Conservation (phyloP, 1,140 invertebrate species). For the Trichogramma pretiosum region DNA sequence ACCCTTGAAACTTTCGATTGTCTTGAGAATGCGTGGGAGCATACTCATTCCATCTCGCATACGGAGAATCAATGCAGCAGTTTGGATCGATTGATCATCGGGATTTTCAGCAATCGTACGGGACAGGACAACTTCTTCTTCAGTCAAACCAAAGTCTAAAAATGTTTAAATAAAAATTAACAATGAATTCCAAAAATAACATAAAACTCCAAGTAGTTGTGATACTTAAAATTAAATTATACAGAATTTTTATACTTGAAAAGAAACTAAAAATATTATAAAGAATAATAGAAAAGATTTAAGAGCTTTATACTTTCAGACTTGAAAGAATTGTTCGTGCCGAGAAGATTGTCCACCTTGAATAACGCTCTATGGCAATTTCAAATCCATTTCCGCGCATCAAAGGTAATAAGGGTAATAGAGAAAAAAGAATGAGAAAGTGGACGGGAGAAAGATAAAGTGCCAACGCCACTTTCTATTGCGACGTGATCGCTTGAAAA, state of each 20-base stretch:
- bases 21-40: slow-evolving; percentile 77
- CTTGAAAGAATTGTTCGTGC: not conserved
- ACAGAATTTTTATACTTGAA: too few species aligned
- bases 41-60: slow-evolving; percentile 80
- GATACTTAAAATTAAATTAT: too few species aligned
- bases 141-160: slow-evolving; percentile 69
- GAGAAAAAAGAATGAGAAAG: slow-evolving; percentile 9
- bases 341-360: not conserved
- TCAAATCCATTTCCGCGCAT: slow-evolving; percentile 34
- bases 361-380: slow-evolving; percentile 31
- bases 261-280: too few species aligned
- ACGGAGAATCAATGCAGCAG: slow-evolving; percentile 70
- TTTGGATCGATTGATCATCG: slow-evolving; percentile 63
- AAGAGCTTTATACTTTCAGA: too few species aligned
- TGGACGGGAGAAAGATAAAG: slow-evolving; percentile 2
- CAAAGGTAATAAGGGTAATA: slow-evolving; percentile 14
- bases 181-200: too few species aligned
- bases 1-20: slow-evolving; percentile 86
- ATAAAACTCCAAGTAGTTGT: too few species aligned
- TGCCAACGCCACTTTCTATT: not conserved
- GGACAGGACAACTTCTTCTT: slow-evolving; percentile 78
- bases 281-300: too few species aligned
- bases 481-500: too few species aligned
- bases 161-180: too few species aligned
- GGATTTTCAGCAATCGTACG: slow-evolving; percentile 67